These are phyloP conservation scores for Cyanocitta stelleri DNA, from an alignment of 2,113 vertebrate species.

Conservation along the genomic window DNA sequence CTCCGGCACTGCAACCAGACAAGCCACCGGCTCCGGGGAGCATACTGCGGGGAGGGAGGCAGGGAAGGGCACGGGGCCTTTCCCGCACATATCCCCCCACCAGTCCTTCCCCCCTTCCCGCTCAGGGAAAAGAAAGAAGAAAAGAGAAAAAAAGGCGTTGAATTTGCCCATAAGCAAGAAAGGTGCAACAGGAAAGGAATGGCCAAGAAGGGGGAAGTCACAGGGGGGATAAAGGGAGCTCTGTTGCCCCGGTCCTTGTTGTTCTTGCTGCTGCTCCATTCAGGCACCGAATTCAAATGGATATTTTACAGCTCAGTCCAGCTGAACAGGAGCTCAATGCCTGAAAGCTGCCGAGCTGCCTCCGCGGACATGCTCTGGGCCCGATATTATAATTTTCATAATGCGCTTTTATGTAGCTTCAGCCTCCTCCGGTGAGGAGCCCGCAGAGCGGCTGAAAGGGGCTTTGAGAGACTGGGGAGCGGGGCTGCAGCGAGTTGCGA, in stretches of 20 bases:
- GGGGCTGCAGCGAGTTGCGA: conserved; percentile 62
- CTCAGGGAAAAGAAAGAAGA: not conserved
- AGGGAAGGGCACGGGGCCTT: not conserved
- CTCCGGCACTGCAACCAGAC: not conserved
- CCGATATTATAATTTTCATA: conserved; percentile 85
- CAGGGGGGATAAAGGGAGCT: conserved; percentile 70
- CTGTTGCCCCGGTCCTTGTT: conserved; percentile 63
- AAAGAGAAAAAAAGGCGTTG: not conserved
- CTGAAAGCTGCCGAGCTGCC: conserved; percentile 73
- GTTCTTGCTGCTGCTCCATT: conserved; percentile 61
- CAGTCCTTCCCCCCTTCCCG: not conserved
- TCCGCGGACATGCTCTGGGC: conserved; percentile 74
- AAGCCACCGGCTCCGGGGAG: not conserved
- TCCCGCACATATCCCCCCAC: not conserved
- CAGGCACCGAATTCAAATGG: conserved; percentile 76
- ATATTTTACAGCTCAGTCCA: conserved; percentile 72
- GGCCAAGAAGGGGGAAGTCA: conserved; percentile 58
- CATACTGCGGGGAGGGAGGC: not conserved
- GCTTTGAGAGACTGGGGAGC: conserved; percentile 73
- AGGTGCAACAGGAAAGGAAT: conserved; percentile 69
- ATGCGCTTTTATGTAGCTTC: conserved; percentile 80
- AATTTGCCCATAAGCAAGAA: conserved; percentile 39
- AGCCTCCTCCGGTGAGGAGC: conserved; percentile 79
- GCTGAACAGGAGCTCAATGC: conserved; percentile 74
- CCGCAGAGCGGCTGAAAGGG: conserved; percentile 79